Evolutionary conservation across 2,797 vertebrate genomes (phyloP).

Genomic region (Oreortyx pictus): DNA sequence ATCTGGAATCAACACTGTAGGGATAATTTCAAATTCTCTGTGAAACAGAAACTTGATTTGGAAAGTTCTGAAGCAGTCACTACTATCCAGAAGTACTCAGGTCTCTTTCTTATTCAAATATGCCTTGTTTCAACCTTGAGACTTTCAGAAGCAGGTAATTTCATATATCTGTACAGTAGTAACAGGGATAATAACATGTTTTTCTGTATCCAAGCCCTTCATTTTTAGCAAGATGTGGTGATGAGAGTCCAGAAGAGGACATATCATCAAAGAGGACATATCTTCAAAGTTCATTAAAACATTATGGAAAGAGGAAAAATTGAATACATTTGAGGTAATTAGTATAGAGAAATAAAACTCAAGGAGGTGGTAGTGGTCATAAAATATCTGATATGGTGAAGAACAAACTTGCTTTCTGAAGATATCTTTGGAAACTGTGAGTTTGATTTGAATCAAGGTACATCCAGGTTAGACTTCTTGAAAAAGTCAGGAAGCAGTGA

Average conservation of each 20-base stretch:
- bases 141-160: not conserved
- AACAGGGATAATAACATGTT: not conserved
- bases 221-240: not conserved
- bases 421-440: not conserved
- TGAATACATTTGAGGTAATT: not conserved
- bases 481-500: not conserved
- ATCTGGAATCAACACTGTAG: not conserved
- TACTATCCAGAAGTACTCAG: not conserved
- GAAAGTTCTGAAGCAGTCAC: not conserved
- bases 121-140: not conserved
- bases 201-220: not conserved
- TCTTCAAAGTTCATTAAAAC: not conserved
- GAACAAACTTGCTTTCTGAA: not conserved
- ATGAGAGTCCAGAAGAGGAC: not conserved
- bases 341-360: not conserved
- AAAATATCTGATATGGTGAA: not conserved
- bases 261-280: too few species aligned
- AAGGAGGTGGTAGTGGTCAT: not conserved
- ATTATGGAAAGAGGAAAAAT: not conserved
- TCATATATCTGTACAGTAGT: not conserved
- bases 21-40: not conserved
- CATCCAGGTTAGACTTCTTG: not conserved
- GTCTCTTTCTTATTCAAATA: not conserved
- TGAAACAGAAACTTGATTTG: not conserved
- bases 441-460: not conserved